Conservation (phyloP, 2,888 invertebrate species). For the Cephus spinipes region DNA sequence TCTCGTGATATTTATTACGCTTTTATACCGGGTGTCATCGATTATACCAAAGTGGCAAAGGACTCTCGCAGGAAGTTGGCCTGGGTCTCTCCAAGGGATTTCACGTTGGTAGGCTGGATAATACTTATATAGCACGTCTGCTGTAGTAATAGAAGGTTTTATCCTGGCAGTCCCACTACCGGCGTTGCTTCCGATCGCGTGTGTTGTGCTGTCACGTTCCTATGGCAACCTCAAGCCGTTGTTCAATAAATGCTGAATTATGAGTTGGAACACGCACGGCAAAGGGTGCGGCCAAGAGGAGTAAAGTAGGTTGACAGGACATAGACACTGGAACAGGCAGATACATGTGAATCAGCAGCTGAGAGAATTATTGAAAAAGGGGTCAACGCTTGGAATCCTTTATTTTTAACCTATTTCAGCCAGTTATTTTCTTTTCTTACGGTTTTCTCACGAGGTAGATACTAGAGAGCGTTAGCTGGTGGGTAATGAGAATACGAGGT, state of each 20-base stretch:
- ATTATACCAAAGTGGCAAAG: not conserved
- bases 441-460: not conserved
- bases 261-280: constrained; percentile 38
- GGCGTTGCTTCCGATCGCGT: constrained; percentile 4
- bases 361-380: not conserved
- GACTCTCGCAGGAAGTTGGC: not conserved
- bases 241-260: constrained; percentile 59
- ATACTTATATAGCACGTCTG: not conserved
- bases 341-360: not conserved
- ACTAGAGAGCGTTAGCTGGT: not conserved
- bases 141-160: not conserved
- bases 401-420: not conserved
- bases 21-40: not conserved
- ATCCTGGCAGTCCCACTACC: not conserved
- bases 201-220: constrained; percentile 54
- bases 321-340: not conserved
- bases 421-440: not conserved
- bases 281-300: constrained; percentile 1
- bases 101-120: not conserved
- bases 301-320: constrained; percentile 34
- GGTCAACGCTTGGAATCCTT: not conserved
- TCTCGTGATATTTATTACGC: not conserved
- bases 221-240: constrained; percentile 53
- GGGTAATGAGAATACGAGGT: not conserved
- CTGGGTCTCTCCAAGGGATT: not conserved